Evolutionary conservation across 2,113 vertebrate genomes (phyloP), one percentile per base, ranked within the genome.

Genomic region (Podocnemis expansa): DNA sequence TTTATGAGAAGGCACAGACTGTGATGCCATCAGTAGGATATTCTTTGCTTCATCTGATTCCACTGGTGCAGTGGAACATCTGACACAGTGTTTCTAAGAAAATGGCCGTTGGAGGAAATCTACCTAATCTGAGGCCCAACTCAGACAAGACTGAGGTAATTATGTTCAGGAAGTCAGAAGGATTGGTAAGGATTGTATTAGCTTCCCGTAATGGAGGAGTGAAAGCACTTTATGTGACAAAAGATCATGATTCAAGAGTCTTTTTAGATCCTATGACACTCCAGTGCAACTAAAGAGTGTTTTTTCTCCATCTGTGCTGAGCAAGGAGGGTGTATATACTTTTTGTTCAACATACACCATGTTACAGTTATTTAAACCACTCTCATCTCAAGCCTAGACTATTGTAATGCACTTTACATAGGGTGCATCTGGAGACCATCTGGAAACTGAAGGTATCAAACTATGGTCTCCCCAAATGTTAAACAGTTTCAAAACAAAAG

Each of bases 361-460:
- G 88, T 97, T 90, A 94, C 91, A 78, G 73, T 94, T 87, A 87
- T 87, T 87, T 81, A 54, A 84, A 96, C 95, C 94, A 95, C 93
- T 97, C 94, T 96, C 93, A 92, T 94, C 91, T 94, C 96, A 95
- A 93, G 91, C 84, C 90, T 94, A 95, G 89, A 89, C 93, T 78
- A 85, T 51, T 90, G 91, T 93, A 94, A 95, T 91, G 87, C 73
- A 63, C 78, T 94, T 94, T 94, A 76, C 87, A 85, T 85, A 82
- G 80, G 84, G 58, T 49, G 89, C 87, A 95, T 96, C 96, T 91
- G 85, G 87, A 94, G 94, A 90, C 84, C 94, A 96, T 89, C 96
- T 95, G 96, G 94, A 94, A 96, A 94, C 54, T 63, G 75, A 78
- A 91, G 80, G 94, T 85, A 96, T 84, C 82, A 58, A 93, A 97